phyloP scores from a whole-genome alignment of 2,113 vertebrate genomes.

The Sciurus niger region DNA sequence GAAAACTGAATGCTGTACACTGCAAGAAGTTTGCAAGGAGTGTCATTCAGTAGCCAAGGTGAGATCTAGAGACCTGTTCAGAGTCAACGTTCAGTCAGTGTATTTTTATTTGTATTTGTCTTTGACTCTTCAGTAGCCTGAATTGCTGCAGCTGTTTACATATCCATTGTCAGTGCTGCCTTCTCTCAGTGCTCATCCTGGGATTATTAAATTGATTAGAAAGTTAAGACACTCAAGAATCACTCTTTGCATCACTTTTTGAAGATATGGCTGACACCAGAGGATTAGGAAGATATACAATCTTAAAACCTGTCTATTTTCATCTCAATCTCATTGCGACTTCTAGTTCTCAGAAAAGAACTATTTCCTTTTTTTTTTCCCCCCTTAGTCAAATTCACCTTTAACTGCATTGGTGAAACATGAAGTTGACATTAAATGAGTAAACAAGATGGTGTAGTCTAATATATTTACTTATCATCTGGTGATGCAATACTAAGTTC shows the following conservation, averaged over 20 bases:
- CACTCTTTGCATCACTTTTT: background rate
- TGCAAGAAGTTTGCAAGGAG: background rate
- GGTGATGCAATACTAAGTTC: background rate
- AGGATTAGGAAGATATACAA: background rate
- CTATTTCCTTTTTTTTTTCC: background rate
- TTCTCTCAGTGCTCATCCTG: background rate
- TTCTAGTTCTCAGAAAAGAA: background rate
- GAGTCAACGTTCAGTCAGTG: too few relatives aligned
- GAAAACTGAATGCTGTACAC: background rate
- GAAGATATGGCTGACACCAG: background rate
- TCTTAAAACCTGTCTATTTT: background rate
- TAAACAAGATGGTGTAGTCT: background rate
- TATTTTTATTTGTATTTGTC: background rate
- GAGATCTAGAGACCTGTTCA: background rate
- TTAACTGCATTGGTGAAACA: background rate
- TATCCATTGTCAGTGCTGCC: background rate
- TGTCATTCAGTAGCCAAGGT: background rate
- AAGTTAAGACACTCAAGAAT: background rate
- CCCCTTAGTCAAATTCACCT: background rate
- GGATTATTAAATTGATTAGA: slow-evolving; percentile 29
- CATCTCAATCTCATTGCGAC: background rate
- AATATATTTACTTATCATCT: background rate
- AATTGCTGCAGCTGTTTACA: background rate
- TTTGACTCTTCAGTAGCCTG: background rate
- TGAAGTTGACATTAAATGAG: background rate